Evolutionary conservation across 2,797 vertebrate species (phyloP).

Genomic region (Sandelia bainsii): DNA sequence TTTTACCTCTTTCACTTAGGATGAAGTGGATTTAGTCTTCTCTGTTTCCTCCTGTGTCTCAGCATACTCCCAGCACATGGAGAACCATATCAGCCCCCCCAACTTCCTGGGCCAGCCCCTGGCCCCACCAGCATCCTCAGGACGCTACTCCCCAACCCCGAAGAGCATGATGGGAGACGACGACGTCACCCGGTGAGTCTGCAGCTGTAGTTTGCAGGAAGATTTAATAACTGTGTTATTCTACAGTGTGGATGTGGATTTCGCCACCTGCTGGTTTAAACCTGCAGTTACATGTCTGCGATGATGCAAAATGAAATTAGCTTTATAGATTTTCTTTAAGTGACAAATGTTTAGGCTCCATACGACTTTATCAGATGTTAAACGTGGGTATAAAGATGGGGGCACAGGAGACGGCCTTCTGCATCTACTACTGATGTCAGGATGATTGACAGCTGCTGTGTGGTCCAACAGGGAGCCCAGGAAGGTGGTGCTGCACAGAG

Average conservation of each 20-base stretch:
- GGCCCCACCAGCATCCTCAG: constrained; percentile 88
- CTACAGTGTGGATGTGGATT: background rate
- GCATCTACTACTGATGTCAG: no score
- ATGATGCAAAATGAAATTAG: no score
- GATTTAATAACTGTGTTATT: no score
- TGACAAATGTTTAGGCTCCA: no score
- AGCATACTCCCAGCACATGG: constrained; percentile 92
- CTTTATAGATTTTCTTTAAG: no score
- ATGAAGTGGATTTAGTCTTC: no score
- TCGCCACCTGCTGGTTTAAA: constrained; percentile 33
- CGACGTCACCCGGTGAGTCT: constrained; percentile 90
- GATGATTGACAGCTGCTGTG: constrained; percentile 39
- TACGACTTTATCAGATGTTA: no score
- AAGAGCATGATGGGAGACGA: constrained; percentile 92
- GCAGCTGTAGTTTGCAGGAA: no score
- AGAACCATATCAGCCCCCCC: constrained; percentile 93
- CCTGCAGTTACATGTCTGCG: background rate
- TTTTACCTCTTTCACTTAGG: no score
- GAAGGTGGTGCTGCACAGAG: constrained; percentile 93
- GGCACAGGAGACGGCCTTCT: accelerated
- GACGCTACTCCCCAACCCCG: constrained; percentile 91
- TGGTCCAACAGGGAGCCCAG: constrained; percentile 89
- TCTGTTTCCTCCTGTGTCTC: constrained; percentile 24
- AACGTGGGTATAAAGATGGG: no score
- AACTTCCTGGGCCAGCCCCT: constrained; percentile 87